A percentile compares a stretch with the other conserved stretches of the same genome.
Evolutionary conservation across 37 sponge, comb jelly and placozoan species (phyloP).

Genomic region (Petrosia ficiformis): DNA sequence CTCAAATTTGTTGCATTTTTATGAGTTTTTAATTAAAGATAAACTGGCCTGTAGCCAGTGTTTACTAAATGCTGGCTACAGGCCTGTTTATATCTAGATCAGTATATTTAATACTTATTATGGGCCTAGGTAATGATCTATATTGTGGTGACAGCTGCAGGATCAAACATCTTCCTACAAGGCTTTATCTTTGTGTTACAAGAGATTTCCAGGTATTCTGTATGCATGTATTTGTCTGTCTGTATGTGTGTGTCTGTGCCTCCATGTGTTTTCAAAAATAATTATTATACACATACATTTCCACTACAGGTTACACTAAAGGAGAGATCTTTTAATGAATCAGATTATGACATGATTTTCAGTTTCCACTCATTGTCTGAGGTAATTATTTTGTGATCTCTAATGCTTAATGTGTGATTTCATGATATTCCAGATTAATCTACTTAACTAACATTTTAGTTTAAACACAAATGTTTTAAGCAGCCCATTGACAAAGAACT

Average conservation of each 20-base stretch:
- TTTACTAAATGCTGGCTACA: no score
- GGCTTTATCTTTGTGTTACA: conserved; percentile 61
- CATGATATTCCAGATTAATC: no score
- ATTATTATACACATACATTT: not conserved
- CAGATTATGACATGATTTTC: conserved; percentile 53
- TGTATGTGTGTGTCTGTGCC: not conserved
- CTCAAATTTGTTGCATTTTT: no score
- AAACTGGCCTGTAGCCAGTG: no score
- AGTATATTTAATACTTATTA: not conserved
- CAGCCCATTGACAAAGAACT: no score
- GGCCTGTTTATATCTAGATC: no score
- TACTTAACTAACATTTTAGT: no score
- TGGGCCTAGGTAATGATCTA: conserved; percentile 63
- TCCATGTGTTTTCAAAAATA: no score
- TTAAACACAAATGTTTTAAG: no score
- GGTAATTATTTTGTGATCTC: no score
- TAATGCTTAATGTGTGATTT: no score
- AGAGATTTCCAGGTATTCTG: not conserved
- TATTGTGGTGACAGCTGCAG: conserved; percentile 72
- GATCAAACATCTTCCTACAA: conserved; percentile 72
- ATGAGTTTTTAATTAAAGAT: no score
- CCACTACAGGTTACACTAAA: conserved; percentile 3
- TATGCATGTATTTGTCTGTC: not conserved
- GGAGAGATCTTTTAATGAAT: not conserved
- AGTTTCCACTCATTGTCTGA: conserved; percentile 56